These are phyloP conservation scores for Hylaeus volcanicus DNA, from an alignment of 1,140 invertebrate species.

Conservation along the genomic window DNA sequence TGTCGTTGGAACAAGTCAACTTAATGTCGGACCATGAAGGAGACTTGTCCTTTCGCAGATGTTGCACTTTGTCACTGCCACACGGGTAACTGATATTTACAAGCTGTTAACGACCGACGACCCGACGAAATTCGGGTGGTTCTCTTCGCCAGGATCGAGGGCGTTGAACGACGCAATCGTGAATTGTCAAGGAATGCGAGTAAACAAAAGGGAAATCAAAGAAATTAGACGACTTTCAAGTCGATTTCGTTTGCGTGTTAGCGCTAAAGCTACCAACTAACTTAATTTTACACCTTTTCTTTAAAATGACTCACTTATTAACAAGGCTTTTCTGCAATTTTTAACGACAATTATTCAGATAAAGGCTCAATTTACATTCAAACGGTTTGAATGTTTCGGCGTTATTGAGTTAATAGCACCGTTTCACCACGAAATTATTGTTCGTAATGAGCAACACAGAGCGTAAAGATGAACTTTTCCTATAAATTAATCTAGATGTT, in stretches of 20 bases:
- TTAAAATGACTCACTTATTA: too few relatives aligned
- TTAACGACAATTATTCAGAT: too few relatives aligned
- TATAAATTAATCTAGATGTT: too few relatives aligned
- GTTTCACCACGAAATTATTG: too few relatives aligned
- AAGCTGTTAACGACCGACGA: conserved; percentile 43
- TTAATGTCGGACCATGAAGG: conserved; percentile 34
- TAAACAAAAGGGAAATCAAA: background rate
- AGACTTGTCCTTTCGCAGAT: conserved; percentile 20
- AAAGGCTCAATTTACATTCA: too few relatives aligned
- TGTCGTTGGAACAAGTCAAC: conserved; percentile 38
- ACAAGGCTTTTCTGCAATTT: too few relatives aligned
- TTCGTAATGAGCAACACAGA: too few relatives aligned
- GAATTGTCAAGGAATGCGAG: background rate
- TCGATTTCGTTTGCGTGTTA: background rate
- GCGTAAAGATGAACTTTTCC: too few relatives aligned
- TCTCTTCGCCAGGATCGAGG: background rate
- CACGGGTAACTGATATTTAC: conserved; percentile 47
- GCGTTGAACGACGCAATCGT: background rate
- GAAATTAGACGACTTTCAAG: background rate
- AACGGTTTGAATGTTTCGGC: too few relatives aligned
- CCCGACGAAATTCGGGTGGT: conserved; percentile 7
- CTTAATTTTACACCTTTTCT: too few relatives aligned
- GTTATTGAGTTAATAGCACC: too few relatives aligned
- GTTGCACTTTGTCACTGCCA: conserved; percentile 46
- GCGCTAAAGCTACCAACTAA: too few relatives aligned